Evolutionary conservation across 1,140 invertebrate species (phyloP), one percentile per base, ranked within the genome.

Genomic region (Lethrus apterus): DNA sequence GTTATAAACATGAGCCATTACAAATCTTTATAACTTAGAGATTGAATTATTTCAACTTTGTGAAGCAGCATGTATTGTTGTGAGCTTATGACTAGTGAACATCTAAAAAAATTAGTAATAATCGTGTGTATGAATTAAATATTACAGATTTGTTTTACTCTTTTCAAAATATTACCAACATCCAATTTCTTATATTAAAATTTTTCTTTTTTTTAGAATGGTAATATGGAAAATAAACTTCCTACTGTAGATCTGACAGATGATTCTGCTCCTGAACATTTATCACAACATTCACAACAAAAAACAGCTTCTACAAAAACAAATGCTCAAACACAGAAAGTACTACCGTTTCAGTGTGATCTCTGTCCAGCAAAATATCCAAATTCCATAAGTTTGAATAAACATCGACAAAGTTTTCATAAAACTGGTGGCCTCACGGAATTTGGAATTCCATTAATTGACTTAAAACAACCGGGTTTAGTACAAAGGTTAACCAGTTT

Each of bases 361-460:
- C 66, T 81, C 9, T 87, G 84, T 60, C 73, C 77, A 1, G 79
- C 81, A 0, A 77, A 79, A 35, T 86, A 84, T 59, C 80, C 81
- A 3, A 83, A 77, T 10, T 70, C 73, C 1, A 68, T 77, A 17
- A 77, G 78, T 14, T 63, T 86, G 23, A 72, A 72, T 40, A 78
- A 81, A 54, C 84, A 87, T 61, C 78, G 81, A 40, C 76, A 78
- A 35, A 74, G 77, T 14, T 84, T 79, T 55, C 83, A 84, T 50
- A 83, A 80, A 53, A 65, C 74, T 21, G 68, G 70, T 4, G 55
- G 52, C 13, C 47, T 58, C 42, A 67, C 68, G 8, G 82, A 85
- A 52, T 64, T 84, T 26, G 83, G 81, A 0, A 66, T 86, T 51
- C 84, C 84, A 0, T 72, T 87, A 3, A 77, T 87, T 4, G 83